A percentile compares a stretch with the other conserved stretches of the same genome.
Conservation (phyloP, 2,888 invertebrate genomes). For the Cosmia trapezina region DNA sequence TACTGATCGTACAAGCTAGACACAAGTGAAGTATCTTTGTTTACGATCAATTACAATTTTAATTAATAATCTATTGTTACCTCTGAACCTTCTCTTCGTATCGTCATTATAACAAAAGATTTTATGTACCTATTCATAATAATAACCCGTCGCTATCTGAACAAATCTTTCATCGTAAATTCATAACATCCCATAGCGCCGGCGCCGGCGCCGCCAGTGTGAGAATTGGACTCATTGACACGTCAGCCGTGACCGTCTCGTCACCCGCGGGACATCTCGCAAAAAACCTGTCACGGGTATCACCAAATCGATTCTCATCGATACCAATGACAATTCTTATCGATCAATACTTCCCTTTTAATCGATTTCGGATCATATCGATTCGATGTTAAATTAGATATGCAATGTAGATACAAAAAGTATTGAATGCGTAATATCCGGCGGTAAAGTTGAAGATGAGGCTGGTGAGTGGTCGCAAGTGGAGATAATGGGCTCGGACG, state of each 20-base stretch:
- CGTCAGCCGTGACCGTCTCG: conserved; percentile 78
- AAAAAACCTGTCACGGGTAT: conserved; percentile 84
- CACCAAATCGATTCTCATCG: conserved; percentile 84
- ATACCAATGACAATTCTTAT: conserved; percentile 73
- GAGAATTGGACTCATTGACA: conserved; percentile 78
- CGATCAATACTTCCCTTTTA: conserved; percentile 54
- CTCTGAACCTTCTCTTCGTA: conserved; percentile 4
- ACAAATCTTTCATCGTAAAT: conserved; percentile 50
- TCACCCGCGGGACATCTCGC: conserved; percentile 72
- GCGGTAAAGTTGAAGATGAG: conserved; percentile 53
- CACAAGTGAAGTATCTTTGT: background rate
- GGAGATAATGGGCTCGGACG: conserved; percentile 58
- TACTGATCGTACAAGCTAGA: background rate
- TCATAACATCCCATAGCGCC: conserved; percentile 65
- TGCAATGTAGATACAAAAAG: conserved; percentile 58
- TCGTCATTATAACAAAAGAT: conserved; percentile 13
- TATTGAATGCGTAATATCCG: conserved; percentile 63
- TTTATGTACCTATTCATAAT: conserved; percentile 35
- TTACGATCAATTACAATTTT: background rate
- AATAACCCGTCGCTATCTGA: conserved; percentile 38
- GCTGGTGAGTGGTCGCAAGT: conserved; percentile 57
- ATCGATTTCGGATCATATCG: conserved; percentile 50
- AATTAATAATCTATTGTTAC: background rate
- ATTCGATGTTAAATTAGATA: conserved; percentile 57
- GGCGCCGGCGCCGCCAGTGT: conserved; percentile 72